phyloP scores from a whole-genome alignment of 30 jellyfish, hydroid and myxozoan genomes.

The Chrysaora quinquecirrha region DNA sequence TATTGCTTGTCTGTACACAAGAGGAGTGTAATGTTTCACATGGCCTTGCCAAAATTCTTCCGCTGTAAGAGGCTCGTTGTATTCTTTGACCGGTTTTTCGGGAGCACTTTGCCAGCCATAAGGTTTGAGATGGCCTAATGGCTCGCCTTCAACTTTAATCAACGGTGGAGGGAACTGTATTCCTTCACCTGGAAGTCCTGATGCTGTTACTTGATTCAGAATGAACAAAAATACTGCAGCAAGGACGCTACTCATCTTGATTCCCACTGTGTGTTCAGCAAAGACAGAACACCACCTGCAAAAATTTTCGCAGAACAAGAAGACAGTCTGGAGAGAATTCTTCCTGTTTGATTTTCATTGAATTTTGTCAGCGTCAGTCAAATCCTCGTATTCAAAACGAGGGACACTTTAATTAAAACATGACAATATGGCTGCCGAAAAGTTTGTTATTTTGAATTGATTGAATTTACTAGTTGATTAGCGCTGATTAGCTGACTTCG shows the following conservation, averaged over 20 bases:
- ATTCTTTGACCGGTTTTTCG: slow-evolving; percentile 79
- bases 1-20: slow-evolving; percentile 74
- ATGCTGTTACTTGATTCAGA: not conserved
- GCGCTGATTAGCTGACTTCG: too few relatives aligned
- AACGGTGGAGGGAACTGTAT: slow-evolving; percentile 56
- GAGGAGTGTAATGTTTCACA: slow-evolving; percentile 71
- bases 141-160: slow-evolving; percentile 53
- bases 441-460: too few relatives aligned
- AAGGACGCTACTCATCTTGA: not conserved
- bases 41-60: slow-evolving; percentile 78
- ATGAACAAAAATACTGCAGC: not conserved
- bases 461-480: too few relatives aligned
- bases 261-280: too few relatives aligned
- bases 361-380: too few relatives aligned
- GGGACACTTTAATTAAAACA: too few relatives aligned
- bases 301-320: too few relatives aligned
- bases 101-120: slow-evolving; percentile 85
- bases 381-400: too few relatives aligned
- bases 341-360: not conserved
- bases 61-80: slow-evolving; percentile 73
- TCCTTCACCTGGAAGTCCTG: not conserved
- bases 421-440: too few relatives aligned
- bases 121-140: slow-evolving; percentile 78
- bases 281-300: not conserved
- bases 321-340: not conserved